These are phyloP conservation scores for Polia nebulosa DNA, from an alignment of 2,888 invertebrate genomes.

Conservation along the genomic window DNA sequence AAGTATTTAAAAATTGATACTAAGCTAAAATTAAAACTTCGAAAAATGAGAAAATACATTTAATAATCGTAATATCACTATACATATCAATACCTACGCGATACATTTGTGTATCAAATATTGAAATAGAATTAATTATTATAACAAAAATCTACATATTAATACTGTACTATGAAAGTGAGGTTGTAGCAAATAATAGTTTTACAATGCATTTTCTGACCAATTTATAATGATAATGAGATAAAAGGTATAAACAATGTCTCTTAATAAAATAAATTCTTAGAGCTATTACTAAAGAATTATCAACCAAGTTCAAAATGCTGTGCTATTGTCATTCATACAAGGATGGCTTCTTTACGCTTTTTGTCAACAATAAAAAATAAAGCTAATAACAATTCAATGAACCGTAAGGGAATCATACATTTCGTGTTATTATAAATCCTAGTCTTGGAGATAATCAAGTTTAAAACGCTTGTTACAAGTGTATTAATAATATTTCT, in stretches of 20 bases:
- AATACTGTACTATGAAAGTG: slow-evolving; percentile 51
- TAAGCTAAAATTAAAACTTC: slow-evolving; percentile 27
- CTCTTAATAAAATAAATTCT: slow-evolving; percentile 15
- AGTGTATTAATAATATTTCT: neutral
- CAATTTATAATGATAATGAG: slow-evolving; percentile 30
- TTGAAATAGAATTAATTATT: slow-evolving; percentile 15
- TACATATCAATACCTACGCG: slow-evolving; percentile 31
- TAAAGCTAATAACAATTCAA: neutral
- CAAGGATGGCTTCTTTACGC: neutral
- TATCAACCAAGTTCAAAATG: slow-evolving; percentile 41
- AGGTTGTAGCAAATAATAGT: slow-evolving; percentile 3
- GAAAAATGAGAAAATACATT: slow-evolving; percentile 46
- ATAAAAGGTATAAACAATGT: slow-evolving; percentile 6
- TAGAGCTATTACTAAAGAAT: slow-evolving; percentile 12
- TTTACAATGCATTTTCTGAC: neutral
- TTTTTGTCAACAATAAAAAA: slow-evolving; percentile 7
- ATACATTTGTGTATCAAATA: slow-evolving; percentile 21
- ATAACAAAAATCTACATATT: slow-evolving; percentile 35
- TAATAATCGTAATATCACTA: slow-evolving; percentile 42
- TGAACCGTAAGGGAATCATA: neutral
- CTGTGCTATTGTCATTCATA: slow-evolving; percentile 23
- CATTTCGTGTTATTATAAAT: neutral
- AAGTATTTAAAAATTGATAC: too few relatives aligned
- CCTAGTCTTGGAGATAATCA: too few relatives aligned
- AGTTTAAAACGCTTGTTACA: neutral